Base-by-base conservation (phyloP, 2,888 invertebrate genomes). In the Spodoptera picta region DNA sequence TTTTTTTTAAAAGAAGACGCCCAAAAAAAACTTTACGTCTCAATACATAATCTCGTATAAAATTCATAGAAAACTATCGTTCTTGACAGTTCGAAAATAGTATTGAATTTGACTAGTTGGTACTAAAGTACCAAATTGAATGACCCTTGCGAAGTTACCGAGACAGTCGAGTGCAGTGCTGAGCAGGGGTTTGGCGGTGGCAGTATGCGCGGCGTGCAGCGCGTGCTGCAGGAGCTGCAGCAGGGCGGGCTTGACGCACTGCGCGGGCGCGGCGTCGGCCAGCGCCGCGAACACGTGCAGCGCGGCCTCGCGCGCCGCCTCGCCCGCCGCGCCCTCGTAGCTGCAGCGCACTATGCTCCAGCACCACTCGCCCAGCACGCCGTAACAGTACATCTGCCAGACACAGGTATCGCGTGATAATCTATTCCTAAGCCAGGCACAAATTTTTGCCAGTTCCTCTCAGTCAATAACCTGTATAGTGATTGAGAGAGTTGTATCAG, bases 361-460 rank as follows among this genome's bases (percentile, higher is more conserved):
- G 83, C 98, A 96, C 84, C 96, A 95, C 47, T 96, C 95, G 70
- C 97, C 96, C n/a, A 98, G 92, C 6, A 98, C 96, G 79, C 96
- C 96, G 90, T 97, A 98, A 89, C 98, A 98, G 88, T 98, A 98
- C 95, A 97, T 97, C 97, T 97, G 87, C 42, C 46, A 48, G 2
- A 41, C 6, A 1, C 31, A 50, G 41, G 27, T 19, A 19, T 27
- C 27, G 27, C 3, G 4, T 27, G 27, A 27, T 3, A 27, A 27
- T 27, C 27, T 1, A 19, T 19, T 19, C 19, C 19, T 19, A 19
- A 19, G 2, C 19, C 19, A 19, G 19, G 19, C 1, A 19, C 19
- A 1, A 19, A 19, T 19, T 19, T 19, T 19, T 19, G 19, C 19
- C 19, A 19, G 19, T 19, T 19, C 19, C 19, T 19, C 19, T 19